phyloP scores from a whole-genome alignment of 2,888 invertebrate genomes.

The Meta bourneti region DNA sequence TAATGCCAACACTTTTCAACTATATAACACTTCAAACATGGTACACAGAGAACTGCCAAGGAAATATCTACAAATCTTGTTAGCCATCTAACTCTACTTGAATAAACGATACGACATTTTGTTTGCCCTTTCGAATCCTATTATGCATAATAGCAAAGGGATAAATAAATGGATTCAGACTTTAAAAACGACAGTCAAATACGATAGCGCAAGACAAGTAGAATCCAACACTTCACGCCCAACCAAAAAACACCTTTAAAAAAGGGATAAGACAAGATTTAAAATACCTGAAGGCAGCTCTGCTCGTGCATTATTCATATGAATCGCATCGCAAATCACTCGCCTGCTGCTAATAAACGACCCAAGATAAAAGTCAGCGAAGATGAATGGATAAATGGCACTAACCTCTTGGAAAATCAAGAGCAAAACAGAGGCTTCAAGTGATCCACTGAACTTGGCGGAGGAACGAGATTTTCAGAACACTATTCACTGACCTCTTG shows the following conservation, averaged over 20 bases:
- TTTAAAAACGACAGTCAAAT: too few relatives aligned
- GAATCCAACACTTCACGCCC: too few relatives aligned
- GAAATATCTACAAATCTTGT: too few relatives aligned
- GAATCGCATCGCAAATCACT: slow-evolving; percentile 4
- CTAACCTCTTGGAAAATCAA: slow-evolving; percentile 11
- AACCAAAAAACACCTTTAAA: background rate
- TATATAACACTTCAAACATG: too few relatives aligned
- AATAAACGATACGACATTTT: too few relatives aligned
- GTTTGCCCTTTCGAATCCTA: too few relatives aligned
- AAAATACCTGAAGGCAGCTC: background rate
- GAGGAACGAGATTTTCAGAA: background rate
- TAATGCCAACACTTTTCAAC: too few relatives aligned
- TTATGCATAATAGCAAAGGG: too few relatives aligned
- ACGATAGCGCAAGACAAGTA: too few relatives aligned
- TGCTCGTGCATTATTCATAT: slow-evolving; percentile 13
- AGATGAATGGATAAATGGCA: background rate
- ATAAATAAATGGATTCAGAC: too few relatives aligned
- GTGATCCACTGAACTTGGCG: background rate
- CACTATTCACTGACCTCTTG: background rate
- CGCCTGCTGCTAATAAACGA: background rate
- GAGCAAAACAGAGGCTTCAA: background rate
- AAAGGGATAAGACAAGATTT: background rate
- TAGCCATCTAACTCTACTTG: too few relatives aligned
- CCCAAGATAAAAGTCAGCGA: background rate
- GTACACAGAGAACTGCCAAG: too few relatives aligned